phyloP scores from a whole-genome alignment of 2,797 vertebrate species.

The Myripristis jacobus region DNA sequence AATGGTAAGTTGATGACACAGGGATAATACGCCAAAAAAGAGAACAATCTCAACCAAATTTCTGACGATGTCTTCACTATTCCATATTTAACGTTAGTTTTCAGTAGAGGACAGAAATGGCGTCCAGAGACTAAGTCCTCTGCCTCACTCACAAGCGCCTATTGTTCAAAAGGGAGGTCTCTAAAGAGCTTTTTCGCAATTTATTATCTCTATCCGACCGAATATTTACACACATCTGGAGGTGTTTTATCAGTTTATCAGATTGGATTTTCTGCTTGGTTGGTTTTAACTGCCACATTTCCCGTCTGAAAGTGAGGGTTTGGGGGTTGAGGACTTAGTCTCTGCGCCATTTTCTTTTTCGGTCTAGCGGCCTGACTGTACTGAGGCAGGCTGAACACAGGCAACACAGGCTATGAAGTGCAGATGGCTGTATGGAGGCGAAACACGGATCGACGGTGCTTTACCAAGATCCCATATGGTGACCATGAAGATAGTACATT shows the following conservation, averaged over 20 bases:
- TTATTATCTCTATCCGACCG: conserved; percentile 35
- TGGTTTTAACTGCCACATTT: conserved; percentile 57
- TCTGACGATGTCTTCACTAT: conserved; percentile 40
- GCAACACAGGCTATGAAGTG: conserved; percentile 69
- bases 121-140: conserved; percentile 99
- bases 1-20: conserved; percentile 90
- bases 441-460: conserved; percentile 48
- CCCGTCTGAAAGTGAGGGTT: conserved; percentile 89
- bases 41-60: conserved; percentile 2
- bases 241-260: conserved; percentile 75
- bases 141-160: conserved; percentile 95
- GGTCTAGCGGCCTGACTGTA: conserved; percentile 82
- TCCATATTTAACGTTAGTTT: conserved; percentile 63
- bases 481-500: neutral
- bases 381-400: conserved; percentile 67
- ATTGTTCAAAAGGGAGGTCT: conserved; percentile 96
- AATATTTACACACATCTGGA: conserved; percentile 73
- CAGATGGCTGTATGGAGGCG: conserved; percentile 76
- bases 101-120: conserved; percentile 92
- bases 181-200: conserved; percentile 74
- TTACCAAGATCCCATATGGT: conserved; percentile 12
- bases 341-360: conserved; percentile 99
- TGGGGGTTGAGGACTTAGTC: conserved; percentile 99
- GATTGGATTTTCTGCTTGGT: conserved; percentile 20
- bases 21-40: neutral